Evolutionary conservation across 2,888 invertebrate species (phyloP).

Genomic region (Enchytraeus crypticus): DNA sequence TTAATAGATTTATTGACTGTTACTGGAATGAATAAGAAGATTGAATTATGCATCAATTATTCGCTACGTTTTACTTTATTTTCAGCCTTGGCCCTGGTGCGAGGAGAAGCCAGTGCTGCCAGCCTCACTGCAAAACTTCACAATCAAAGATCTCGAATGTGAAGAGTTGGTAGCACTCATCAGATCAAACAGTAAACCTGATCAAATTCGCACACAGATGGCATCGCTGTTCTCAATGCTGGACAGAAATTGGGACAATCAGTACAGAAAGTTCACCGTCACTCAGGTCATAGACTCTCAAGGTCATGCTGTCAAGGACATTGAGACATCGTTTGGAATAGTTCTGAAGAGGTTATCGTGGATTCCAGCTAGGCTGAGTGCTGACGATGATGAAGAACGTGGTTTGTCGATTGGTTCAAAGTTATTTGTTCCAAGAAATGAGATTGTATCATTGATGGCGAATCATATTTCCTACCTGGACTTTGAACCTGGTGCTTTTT

Average conservation of each 20-base stretch:
- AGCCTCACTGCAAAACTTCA: constrained; percentile 4
- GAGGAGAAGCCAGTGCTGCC: constrained; percentile 31
- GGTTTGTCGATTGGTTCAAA: not conserved
- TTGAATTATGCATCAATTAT: too few species aligned
- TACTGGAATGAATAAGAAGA: too few species aligned
- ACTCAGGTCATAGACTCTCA: constrained; percentile 26
- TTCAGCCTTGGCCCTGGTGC: constrained; percentile 37
- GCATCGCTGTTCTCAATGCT: constrained; percentile 28
- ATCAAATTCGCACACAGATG: constrained; percentile 31
- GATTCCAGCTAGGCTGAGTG: constrained; percentile 34
- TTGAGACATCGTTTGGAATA: constrained; percentile 36
- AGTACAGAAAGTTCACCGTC: constrained; percentile 21
- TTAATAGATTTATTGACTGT: too few species aligned
- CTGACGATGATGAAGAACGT: not conserved
- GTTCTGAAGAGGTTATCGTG: constrained; percentile 31
- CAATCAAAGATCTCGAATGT: constrained; percentile 30
- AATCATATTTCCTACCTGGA: constrained; percentile 37
- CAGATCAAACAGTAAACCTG: constrained; percentile 16
- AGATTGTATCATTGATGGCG: constrained; percentile 30
- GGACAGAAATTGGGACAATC: constrained; percentile 31
- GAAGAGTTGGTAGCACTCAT: constrained; percentile 35
- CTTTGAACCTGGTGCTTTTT: too few species aligned
- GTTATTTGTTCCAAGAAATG: not conserved
- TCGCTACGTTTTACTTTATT: constrained; percentile 2
- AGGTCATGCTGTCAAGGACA: constrained; percentile 22